Percentiles rank a stretch among this genome's conserved stretches.
phyloP scores from a whole-genome alignment of 2,113 vertebrate species.

The Zosterops lateralis region DNA sequence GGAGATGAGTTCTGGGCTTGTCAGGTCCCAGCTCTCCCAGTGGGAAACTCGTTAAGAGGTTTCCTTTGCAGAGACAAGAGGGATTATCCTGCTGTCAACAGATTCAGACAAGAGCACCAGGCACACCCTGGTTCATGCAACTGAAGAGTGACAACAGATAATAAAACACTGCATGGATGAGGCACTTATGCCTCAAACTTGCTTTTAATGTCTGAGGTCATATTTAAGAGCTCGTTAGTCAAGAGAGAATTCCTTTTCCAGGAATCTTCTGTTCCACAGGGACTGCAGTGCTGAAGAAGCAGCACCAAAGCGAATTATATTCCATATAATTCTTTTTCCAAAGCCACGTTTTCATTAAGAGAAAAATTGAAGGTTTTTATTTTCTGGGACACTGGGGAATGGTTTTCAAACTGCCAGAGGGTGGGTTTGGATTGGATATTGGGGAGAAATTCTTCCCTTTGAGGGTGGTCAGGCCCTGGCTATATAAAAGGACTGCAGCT shows the following conservation, averaged over 20 bases:
- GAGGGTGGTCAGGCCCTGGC: neutral
- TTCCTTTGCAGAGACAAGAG: neutral
- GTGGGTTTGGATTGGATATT: neutral
- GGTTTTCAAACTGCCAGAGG: neutral
- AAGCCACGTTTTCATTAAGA: neutral
- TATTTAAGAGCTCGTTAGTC: neutral
- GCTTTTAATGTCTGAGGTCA: neutral
- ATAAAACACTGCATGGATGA: neutral
- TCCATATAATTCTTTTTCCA: neutral
- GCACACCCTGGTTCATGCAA: neutral
- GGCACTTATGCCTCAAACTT: neutral
- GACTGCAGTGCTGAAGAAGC: neutral
- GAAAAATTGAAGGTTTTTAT: neutral
- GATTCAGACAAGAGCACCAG: neutral
- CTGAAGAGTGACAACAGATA: neutral
- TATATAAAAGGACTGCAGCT: accelerated
- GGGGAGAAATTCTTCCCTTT: neutral
- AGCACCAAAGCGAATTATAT: neutral
- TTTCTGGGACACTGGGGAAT: neutral
- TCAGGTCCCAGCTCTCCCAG: neutral
- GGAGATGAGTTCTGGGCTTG: neutral
- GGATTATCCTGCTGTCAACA: neutral
- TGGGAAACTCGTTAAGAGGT: neutral
- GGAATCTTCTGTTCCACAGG: neutral
- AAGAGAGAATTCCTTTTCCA: neutral